phyloP scores from a whole-genome alignment of 2,113 vertebrate species.

The Eubucco bourcierii region DNA sequence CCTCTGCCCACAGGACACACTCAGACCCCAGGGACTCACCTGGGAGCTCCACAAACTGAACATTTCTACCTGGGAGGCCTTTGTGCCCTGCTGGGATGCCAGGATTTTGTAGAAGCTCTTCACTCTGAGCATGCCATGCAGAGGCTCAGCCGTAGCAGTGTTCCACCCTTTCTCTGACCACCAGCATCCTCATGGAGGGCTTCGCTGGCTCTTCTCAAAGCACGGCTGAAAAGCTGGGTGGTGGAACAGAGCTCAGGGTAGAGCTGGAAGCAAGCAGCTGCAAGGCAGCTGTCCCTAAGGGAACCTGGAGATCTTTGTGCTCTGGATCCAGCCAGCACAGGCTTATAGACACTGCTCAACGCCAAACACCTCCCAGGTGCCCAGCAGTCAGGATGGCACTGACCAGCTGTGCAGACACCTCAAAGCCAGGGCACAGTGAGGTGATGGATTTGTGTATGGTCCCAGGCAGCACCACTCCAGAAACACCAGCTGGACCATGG shows the following conservation, averaged over 20 bases:
- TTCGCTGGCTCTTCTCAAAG: background rate
- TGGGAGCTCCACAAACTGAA: background rate
- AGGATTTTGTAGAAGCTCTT: background rate
- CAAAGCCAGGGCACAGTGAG: background rate
- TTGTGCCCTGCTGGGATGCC: background rate
- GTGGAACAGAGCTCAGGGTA: background rate
- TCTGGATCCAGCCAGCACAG: background rate
- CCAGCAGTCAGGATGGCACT: background rate
- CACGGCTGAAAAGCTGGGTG: background rate
- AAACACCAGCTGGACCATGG: background rate
- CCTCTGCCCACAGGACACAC: accelerated
- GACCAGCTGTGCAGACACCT: background rate
- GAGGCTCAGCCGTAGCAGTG: background rate
- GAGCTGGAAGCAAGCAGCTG: background rate
- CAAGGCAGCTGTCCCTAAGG: background rate
- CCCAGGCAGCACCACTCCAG: background rate
- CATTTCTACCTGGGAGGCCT: background rate
- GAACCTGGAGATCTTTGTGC: background rate
- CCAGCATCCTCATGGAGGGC: background rate
- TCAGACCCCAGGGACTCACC: background rate
- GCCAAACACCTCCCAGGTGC: background rate
- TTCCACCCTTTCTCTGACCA: background rate
- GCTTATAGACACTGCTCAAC: background rate
- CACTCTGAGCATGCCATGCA: background rate
- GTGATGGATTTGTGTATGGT: background rate